A percentile compares a stretch with the other conserved stretches of the same genome.
Evolutionary conservation across 2,113 vertebrate genomes (phyloP).

Genomic region (Phrynosoma platyrhinos): DNA sequence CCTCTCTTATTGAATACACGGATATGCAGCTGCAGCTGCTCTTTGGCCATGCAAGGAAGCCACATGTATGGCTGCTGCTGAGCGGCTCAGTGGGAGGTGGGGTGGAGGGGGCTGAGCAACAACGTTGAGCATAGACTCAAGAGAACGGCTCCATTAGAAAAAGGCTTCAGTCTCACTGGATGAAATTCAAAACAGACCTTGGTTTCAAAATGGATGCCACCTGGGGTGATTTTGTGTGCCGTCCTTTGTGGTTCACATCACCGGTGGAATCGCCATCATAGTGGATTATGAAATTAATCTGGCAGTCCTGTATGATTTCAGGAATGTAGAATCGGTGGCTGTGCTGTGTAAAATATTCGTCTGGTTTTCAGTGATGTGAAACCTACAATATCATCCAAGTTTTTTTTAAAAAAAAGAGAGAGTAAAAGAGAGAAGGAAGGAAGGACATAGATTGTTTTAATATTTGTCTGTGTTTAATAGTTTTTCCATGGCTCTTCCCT

Average conservation of each 20-base stretch:
- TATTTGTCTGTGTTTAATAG: not conserved
- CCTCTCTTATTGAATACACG: conserved; percentile 4
- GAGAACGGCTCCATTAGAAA: not conserved
- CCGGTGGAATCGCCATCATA: not conserved
- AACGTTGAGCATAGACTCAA: not conserved
- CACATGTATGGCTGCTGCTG: not conserved
- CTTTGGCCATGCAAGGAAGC: not conserved
- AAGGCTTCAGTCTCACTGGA: not conserved
- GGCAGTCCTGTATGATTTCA: not conserved
- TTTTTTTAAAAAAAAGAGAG: not conserved
- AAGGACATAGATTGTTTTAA: not conserved
- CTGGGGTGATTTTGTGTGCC: not conserved
- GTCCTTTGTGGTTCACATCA: not conserved
- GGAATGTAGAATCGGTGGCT: not conserved
- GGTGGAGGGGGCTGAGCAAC: not conserved
- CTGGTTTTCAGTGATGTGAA: not conserved
- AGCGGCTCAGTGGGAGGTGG: not conserved
- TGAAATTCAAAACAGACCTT: not conserved
- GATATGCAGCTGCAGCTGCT: conserved; percentile 13
- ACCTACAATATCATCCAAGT: not conserved
- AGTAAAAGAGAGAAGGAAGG: no score
- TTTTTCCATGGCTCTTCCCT: not conserved
- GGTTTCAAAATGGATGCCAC: not conserved
- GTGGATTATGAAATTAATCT: not conserved
- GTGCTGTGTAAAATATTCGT: not conserved